Percentiles rank a stretch among this genome's conserved stretches.
phyloP scores from a whole-genome alignment of 2,888 invertebrate species.

The Hololepta plana region DNA sequence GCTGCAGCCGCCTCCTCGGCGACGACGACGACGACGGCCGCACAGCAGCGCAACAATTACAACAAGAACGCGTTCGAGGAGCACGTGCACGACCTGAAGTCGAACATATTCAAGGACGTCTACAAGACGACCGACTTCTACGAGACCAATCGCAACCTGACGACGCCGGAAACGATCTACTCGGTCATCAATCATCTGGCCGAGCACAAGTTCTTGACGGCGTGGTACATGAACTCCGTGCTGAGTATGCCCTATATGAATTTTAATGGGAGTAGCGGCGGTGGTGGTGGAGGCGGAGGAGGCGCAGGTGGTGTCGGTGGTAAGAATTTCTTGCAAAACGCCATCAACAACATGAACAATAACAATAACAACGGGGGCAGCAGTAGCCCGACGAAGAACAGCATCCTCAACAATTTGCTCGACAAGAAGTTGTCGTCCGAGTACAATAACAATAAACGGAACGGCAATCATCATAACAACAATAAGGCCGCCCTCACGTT shows the following conservation, averaged over 20 bases:
- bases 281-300: no score
- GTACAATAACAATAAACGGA: no score
- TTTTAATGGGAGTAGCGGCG: constrained; percentile 11
- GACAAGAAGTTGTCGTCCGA: constrained; percentile 23
- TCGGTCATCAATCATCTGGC: constrained; percentile 26
- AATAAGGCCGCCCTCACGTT: constrained; percentile 20
- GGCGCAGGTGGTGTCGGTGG: constrained; percentile 1
- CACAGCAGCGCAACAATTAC: constrained; percentile 19
- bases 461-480: constrained; percentile 12
- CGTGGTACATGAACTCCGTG: constrained; percentile 29
- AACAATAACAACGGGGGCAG: constrained; percentile 13
- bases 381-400: constrained; percentile 13
- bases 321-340: constrained; percentile 8
- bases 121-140: constrained; percentile 19
- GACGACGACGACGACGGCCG: constrained; percentile 2
- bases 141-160: constrained; percentile 16
- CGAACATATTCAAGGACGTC: constrained; percentile 18
- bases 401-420: constrained; percentile 25
- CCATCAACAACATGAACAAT: constrained; percentile 8
- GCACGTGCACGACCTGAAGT: constrained; percentile 15
- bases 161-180: constrained; percentile 21
- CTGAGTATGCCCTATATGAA: constrained; percentile 19
- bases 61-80: constrained; percentile 24
- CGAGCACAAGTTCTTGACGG: constrained; percentile 28
- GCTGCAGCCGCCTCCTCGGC: constrained; percentile 1